Evolutionary conservation across 2,797 vertebrate species (phyloP), one percentile per base, ranked within the genome.

Genomic region (Propithecus perrieri): DNA sequence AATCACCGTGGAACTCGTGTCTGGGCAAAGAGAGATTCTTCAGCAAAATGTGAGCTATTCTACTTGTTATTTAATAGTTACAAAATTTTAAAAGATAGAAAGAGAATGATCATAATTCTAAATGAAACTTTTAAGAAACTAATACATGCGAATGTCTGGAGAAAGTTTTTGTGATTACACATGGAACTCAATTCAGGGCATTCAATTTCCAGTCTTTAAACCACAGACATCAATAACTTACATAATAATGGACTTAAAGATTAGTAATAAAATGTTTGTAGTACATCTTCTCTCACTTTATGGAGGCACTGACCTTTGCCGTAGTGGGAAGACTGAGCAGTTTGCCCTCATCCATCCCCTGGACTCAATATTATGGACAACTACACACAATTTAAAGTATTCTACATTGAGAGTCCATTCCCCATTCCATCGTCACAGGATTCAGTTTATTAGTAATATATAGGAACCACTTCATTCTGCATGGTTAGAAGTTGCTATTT

Each of bases 401-500:
- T 86, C 67, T 46, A 11, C 63, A n/a, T 93, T 84, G 22, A 5
- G 84, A 89, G 94, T 53, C 65, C 35, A 35, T 89, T 92, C 75
- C 46, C 48, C 38, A 15, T 28, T 81, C 53, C 13, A 63, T 28
- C 4, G 24, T 65, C 89, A 63, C 55, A 59, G 43, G 53, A 38
- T 80, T 96, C 83, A 28, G 28, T 94, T 96, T 97, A 93, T 89
- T 67, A 69, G 91, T 72, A 85, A 95, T 84, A 78, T 55, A 80
- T 48, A 61, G 91, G 81, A 96, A 93, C 63, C 57, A 84, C 90
- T 97, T 97, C 76, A 96, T 97, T 97, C 89, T 85, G 84, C 89
- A 81, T 57, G 78, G 86, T 22, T 92, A 76, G 43, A 96, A 81
- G 91, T 83, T 96, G 91, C 86, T 96, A 59, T 88, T 97, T 97